Percentiles rank a stretch among this genome's conserved stretches.
These are phyloP conservation scores for Herpetotheres cachinnans DNA, from an alignment of 2,113 vertebrate species.

Conservation along the genomic window DNA sequence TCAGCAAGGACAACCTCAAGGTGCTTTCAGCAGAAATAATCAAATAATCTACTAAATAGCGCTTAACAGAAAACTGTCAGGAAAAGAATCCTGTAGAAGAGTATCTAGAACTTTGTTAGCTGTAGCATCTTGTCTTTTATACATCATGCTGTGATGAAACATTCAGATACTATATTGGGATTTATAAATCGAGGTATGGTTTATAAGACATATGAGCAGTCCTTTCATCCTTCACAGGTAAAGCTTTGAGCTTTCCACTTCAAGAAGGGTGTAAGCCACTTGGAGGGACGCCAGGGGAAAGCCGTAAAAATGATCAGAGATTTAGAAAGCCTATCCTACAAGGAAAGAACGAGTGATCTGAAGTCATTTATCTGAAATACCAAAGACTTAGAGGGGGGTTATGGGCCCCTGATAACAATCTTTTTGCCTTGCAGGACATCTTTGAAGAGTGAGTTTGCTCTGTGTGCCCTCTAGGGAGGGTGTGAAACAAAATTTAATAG, in stretches of 20 bases:
- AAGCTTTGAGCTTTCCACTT: conserved; percentile 30
- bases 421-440: background rate
- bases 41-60: background rate
- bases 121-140: background rate
- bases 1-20: background rate
- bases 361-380: conserved; percentile 3
- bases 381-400: background rate
- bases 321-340: background rate
- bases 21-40: background rate
- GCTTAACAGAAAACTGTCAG: background rate
- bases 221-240: conserved; percentile 18
- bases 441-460: conserved; percentile 11
- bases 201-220: background rate
- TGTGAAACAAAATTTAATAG: background rate
- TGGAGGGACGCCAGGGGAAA: background rate
- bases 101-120: background rate
- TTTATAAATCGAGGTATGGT: background rate
- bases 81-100: background rate
- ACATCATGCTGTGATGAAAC: background rate
- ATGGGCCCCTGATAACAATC: background rate
- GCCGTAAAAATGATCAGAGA: background rate
- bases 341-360: background rate
- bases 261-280: background rate
- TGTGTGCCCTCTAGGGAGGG: background rate
- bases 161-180: background rate